Base-by-base conservation (phyloP, 2,113 vertebrate species). In the Pomatorhinus ruficollis region DNA sequence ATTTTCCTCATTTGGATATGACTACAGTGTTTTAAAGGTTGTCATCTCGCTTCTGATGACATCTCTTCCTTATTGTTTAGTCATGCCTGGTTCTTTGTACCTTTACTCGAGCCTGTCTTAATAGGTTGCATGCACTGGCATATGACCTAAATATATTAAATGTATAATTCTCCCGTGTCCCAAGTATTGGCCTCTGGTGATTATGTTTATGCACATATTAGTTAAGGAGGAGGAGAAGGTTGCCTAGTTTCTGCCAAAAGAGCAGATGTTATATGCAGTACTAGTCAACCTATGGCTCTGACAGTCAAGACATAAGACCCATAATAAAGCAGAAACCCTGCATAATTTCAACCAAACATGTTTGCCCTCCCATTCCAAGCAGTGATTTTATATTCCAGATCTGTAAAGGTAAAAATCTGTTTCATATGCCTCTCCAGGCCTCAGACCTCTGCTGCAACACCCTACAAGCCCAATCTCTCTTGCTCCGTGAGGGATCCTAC, bases 121-220 rank as follows among this genome's bases (percentile, higher is more conserved):
- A 91, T 84, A 68, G 21, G 60, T 35, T 87, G 64, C 60, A 31
- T 61, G 81, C 64, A 44, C 28, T 89, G 53, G 64, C 69, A 87
- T 84, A 93, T 47, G 90, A 82, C 64, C 77, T 93, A 78, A 47
- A 78, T 71, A 82, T 63, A 78, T 47, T 75, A 59, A 92, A 93
- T 42, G 35, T 25, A 28, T 87, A 91, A 82, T 91, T 87, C 77
- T 89, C 47, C 64, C 0, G 0, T 81, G 56, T 91, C 84, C 25
- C 60, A 93, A 8, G 47, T 57, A 78, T 27, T 91, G 72, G 89
- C 90, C 69, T 87, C 77, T 82, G 65, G 81, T 91, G 65, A 54
- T 91, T 63, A 84, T 54, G 60, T 81, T 95, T 87, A 92, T 82
- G 69, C 5, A 15, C 49, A 37, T 57, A 63, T 44, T 68, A 85